Conservation (phyloP, 2,888 invertebrate species). For the Caenorhabditis sinica region DNA sequence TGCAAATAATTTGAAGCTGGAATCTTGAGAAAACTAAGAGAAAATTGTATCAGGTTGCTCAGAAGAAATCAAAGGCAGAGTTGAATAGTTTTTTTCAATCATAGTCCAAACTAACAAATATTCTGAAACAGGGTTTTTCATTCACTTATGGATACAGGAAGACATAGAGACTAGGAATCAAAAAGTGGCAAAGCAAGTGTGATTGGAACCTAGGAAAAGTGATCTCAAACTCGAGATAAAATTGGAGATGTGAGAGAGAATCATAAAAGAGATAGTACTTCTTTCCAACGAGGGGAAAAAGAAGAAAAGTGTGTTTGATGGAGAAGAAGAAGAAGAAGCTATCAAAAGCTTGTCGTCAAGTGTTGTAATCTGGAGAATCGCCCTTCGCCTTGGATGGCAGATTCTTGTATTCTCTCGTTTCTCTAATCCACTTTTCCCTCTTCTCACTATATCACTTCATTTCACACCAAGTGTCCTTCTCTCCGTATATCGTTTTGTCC, state of each 20-base stretch:
- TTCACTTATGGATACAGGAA: too few species aligned
- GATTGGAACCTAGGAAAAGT: constrained; percentile 27
- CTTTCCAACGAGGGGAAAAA: constrained; percentile 23
- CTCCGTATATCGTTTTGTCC: constrained; percentile 21
- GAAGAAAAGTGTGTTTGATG: constrained; percentile 13
- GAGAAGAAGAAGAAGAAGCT: constrained; percentile 36
- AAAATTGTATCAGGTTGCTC: too few species aligned
- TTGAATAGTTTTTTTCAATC: too few species aligned
- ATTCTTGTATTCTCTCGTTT: constrained; percentile 26
- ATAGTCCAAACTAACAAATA: too few species aligned
- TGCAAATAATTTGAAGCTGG: too few species aligned
- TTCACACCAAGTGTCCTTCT: constrained; percentile 23
- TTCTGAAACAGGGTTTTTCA: too few species aligned
- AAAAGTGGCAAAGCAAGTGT: constrained; percentile 13
- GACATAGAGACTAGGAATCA: neutral
- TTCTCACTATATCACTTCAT: constrained; percentile 27
- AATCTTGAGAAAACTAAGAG: too few species aligned
- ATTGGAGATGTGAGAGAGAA: constrained; percentile 16
- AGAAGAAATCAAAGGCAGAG: too few species aligned
- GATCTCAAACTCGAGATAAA: constrained; percentile 19
- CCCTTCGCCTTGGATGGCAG: constrained; percentile 49
- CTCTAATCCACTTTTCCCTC: constrained; percentile 11
- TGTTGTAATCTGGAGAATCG: constrained; percentile 55
- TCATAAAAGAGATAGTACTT: constrained; percentile 5
- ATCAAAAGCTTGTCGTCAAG: constrained; percentile 34